These are phyloP conservation scores for Amazona ochrocephala DNA, from an alignment of 2,797 vertebrate genomes.

Conservation along the genomic window DNA sequence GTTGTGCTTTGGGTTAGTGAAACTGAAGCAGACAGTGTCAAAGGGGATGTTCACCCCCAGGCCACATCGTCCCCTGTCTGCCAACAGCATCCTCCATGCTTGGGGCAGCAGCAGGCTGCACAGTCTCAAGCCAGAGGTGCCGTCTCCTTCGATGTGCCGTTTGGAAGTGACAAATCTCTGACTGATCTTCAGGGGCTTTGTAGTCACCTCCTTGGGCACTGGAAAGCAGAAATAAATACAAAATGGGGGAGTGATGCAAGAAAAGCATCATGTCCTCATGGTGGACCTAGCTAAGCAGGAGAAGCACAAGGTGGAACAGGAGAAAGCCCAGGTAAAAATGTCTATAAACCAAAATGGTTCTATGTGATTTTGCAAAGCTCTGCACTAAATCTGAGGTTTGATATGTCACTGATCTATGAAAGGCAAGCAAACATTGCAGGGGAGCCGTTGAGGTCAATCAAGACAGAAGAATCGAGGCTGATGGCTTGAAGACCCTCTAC, in stretches of 20 bases:
- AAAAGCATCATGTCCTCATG: neutral
- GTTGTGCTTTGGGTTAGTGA: neutral
- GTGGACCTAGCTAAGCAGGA: neutral
- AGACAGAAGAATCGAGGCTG: neutral
- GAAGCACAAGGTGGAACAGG: neutral
- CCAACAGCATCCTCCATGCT: neutral
- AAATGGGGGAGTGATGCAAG: neutral
- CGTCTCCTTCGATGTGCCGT: neutral
- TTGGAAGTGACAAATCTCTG: neutral
- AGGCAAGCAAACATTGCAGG: neutral
- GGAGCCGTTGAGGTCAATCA: neutral
- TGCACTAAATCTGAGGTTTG: constrained; percentile 25
- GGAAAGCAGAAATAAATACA: neutral
- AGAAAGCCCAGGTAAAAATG: neutral
- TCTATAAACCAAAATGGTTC: neutral
- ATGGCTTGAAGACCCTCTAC: neutral
- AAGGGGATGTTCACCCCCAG: neutral
- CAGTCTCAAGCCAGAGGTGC: neutral
- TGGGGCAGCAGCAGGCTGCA: neutral
- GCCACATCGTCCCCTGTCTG: neutral
- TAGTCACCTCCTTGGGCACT: neutral
- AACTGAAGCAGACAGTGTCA: neutral
- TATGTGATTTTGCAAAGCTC: constrained; percentile 7
- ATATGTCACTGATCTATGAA: neutral
- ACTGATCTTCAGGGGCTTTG: neutral